A percentile compares a stretch with the other conserved stretches of the same genome.
Evolutionary conservation across 1,140 invertebrate species (phyloP).

Genomic region (Brachionus angularis): DNA sequence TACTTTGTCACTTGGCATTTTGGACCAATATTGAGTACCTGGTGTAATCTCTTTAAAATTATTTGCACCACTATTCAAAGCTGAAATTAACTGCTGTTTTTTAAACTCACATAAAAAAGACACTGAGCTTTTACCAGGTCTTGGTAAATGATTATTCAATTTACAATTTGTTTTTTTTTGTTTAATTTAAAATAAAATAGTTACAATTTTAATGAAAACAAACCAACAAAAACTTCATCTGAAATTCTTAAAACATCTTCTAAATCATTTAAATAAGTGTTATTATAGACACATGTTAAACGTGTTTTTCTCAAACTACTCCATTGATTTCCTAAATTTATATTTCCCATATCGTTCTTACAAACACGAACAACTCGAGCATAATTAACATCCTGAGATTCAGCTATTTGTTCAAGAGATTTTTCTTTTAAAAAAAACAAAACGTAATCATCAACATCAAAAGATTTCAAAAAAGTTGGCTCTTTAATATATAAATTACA

Average conservation of each 20-base stretch:
- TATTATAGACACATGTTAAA: slow-evolving; percentile 34
- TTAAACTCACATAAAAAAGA: slow-evolving; percentile 38
- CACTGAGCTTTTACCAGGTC: slow-evolving; percentile 22
- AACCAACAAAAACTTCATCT: background rate
- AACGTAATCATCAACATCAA: slow-evolving; percentile 77
- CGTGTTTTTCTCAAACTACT: slow-evolving; percentile 41
- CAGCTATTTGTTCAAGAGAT: slow-evolving; percentile 76
- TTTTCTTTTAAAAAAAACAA: slow-evolving; percentile 85
- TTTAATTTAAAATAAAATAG: too few relatives aligned
- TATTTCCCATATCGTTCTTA: slow-evolving; percentile 44
- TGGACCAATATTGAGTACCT: slow-evolving; percentile 36
- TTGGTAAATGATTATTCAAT: background rate
- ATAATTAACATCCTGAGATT: slow-evolving; percentile 70
- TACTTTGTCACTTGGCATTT: background rate
- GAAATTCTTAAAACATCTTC: slow-evolving; percentile 3
- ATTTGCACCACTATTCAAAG: background rate
- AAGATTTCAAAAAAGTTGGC: slow-evolving; percentile 83
- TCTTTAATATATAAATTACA: slow-evolving; percentile 55
- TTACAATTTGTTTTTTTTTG: background rate
- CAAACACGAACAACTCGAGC: slow-evolving; percentile 53
- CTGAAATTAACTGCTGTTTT: background rate
- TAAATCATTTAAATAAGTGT: slow-evolving; percentile 27
- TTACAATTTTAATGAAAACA: slow-evolving; percentile 24
- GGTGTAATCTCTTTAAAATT: slow-evolving; percentile 31
- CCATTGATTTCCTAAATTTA: slow-evolving; percentile 41